Conservation (phyloP, 2,113 vertebrate genomes). For the Clinocottus analis region DNA sequence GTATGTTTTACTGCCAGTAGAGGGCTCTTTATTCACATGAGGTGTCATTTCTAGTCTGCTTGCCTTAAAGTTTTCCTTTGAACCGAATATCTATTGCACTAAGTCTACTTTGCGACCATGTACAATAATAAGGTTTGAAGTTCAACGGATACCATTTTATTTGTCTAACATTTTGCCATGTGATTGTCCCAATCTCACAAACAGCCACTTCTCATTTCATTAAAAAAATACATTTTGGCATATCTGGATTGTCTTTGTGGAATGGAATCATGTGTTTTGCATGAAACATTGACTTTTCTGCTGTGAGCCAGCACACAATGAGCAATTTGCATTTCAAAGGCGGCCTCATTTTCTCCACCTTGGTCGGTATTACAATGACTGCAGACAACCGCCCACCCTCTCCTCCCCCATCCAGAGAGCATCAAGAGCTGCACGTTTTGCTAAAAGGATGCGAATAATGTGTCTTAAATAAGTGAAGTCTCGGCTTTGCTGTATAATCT, state of each 20-base stretch:
- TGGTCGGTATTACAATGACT: slow-evolving; percentile 27
- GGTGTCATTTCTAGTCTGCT: slow-evolving; percentile 18
- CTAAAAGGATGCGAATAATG: slow-evolving; percentile 60
- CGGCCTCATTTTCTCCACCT: slow-evolving; percentile 49
- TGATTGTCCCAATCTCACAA: slow-evolving; percentile 7
- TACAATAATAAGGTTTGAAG: slow-evolving; percentile 21
- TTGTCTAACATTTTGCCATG: slow-evolving; percentile 27
- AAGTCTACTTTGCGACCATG: slow-evolving; percentile 17
- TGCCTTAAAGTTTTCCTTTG: slow-evolving; percentile 7
- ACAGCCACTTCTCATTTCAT: slow-evolving; percentile 47
- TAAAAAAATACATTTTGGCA: slow-evolving; percentile 48
- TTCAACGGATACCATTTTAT: slow-evolving; percentile 15
- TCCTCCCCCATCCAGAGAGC: slow-evolving; percentile 2
- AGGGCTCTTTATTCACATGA: slow-evolving; percentile 60
- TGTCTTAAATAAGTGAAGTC: slow-evolving; percentile 63
- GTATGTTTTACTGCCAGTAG: slow-evolving; percentile 68
- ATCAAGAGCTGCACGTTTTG: slow-evolving; percentile 34
- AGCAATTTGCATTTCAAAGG: slow-evolving; percentile 75
- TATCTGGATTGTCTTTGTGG: slow-evolving; percentile 44
- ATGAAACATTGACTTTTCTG: slow-evolving; percentile 35
- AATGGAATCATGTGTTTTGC: slow-evolving; percentile 42
- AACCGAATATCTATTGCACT: slow-evolving; percentile 22
- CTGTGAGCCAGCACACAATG: slow-evolving; percentile 30
- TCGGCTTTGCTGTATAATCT: slow-evolving; percentile 39
- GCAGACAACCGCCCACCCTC: background rate